A percentile compares a stretch with the other conserved stretches of the same genome.
These are phyloP conservation scores for Morone chrysops DNA, from an alignment of 2,113 vertebrate species.

Conservation along the genomic window DNA sequence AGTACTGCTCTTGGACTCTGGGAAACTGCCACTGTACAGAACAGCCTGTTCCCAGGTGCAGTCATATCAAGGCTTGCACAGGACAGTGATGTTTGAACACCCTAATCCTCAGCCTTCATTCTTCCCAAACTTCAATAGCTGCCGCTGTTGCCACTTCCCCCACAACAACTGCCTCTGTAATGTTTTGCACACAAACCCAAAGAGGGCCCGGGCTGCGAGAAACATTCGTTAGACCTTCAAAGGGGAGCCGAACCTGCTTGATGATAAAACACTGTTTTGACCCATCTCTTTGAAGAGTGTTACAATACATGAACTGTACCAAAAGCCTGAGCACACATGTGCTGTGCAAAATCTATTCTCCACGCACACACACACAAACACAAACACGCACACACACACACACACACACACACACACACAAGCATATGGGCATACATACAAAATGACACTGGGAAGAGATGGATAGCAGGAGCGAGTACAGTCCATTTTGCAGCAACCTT, in stretches of 20 bases:
- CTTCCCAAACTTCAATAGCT: slow-evolving; percentile 75
- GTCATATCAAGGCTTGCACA: slow-evolving; percentile 70
- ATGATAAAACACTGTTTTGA: slow-evolving; percentile 76
- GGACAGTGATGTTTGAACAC: slow-evolving; percentile 76
- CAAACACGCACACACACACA: not conserved
- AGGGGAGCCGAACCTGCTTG: slow-evolving; percentile 61
- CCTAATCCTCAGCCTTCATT: slow-evolving; percentile 78
- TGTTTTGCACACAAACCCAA: slow-evolving; percentile 79
- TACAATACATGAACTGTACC: slow-evolving; percentile 55
- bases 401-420: slow-evolving; percentile 16
- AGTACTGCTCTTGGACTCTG: slow-evolving; percentile 48
- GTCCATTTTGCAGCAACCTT: slow-evolving; percentile 57
- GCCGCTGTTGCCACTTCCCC: slow-evolving; percentile 70
- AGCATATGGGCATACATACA: slow-evolving; percentile 9
- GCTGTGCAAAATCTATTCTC: slow-evolving; percentile 17
- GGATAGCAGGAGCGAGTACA: slow-evolving; percentile 30
- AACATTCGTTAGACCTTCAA: slow-evolving; percentile 73
- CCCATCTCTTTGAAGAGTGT: slow-evolving; percentile 70
- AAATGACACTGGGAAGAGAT: slow-evolving; percentile 39
- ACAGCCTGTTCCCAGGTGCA: slow-evolving; percentile 74
- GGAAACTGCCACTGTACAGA: slow-evolving; percentile 46
- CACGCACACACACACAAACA: not conserved
- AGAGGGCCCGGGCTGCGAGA: slow-evolving; percentile 45
- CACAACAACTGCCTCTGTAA: slow-evolving; percentile 65
- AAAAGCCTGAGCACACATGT: slow-evolving; percentile 25